phyloP scores from a whole-genome alignment of 2,888 invertebrate species.

The Antheraea assamensis region DNA sequence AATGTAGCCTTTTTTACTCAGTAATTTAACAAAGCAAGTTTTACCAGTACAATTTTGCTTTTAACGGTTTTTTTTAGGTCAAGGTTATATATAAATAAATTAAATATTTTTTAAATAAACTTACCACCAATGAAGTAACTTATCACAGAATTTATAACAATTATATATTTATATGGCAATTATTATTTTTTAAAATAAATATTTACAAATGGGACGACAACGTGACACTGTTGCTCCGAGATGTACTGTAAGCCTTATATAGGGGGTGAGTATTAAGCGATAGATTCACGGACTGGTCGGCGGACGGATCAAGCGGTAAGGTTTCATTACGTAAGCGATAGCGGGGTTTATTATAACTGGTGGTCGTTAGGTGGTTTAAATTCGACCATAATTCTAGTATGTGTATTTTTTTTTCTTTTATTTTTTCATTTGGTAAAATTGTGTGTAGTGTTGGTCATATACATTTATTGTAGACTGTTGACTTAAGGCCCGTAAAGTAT shows the following conservation, averaged over 20 bases:
- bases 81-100: background rate
- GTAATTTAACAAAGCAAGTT: no score
- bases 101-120: background rate
- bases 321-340: conserved; percentile 13
- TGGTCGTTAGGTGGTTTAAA: background rate
- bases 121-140: background rate
- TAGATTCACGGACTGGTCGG: conserved; percentile 40
- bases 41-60: background rate
- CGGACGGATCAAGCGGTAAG: conserved; percentile 26
- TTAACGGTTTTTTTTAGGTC: background rate
- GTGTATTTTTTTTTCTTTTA: no score
- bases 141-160: conserved; percentile 3
- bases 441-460: no score
- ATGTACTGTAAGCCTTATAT: conserved; percentile 58
- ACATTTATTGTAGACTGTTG: no score
- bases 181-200: background rate
- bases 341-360: background rate
- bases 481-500: no score
- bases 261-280: conserved; percentile 50
- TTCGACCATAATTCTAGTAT: no score
- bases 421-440: no score
- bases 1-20: no score
- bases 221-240: conserved; percentile 49
- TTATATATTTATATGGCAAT: background rate
- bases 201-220: conserved; percentile 44